Evolutionary conservation across 1,140 invertebrate species (phyloP), one percentile per base, ranked within the genome.

Genomic region (Drosophila kanapiae): DNA sequence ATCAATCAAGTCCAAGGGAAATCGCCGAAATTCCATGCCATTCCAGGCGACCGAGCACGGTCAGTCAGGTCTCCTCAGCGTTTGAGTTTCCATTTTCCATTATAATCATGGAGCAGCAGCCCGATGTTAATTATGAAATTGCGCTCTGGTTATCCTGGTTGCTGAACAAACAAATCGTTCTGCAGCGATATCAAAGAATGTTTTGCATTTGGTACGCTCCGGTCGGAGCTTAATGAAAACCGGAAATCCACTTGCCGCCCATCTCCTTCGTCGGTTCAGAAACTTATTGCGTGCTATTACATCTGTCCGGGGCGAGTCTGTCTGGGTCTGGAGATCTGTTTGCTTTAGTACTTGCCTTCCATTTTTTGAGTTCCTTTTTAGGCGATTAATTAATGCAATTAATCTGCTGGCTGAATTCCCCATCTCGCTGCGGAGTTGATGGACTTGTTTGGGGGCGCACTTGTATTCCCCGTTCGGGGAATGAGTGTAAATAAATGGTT

Each of bases 371-470:
- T 81, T 90, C 88, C 85, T 90, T 90, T 90, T 90, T 85, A 79
- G 70, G 85, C 85, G 85, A 90, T 90, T 90, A 90, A 90, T 90
- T 90, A 90, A 90, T 85, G 75, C 85, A 90, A 90, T 90, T 90
- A 90, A 90, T 90, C 85, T 90, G 85, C 85, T 74, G 75, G 43
- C 75, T 70, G 78, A 49, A 70, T 68, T 64, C 53, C 42, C 42
- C 57, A 45, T 33, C 35, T 54, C 35, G 29, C 27, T 48, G 47
- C 62, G 1, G 8, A 48, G 56, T 79, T 88, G 86, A 90, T 90
- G 70, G 54, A 85, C 76, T 90, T 90, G 85, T 90, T 86, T 86
- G 70, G 70, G 81, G 80, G 81, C 85, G 85, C 85, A 85, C 69
- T 90, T 90, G 78, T 70, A 64, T 85, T 85, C 57, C 68, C 67